Evolutionary conservation across 1,140 invertebrate species (phyloP).

Genomic region (Tetramorium alpestre): DNA sequence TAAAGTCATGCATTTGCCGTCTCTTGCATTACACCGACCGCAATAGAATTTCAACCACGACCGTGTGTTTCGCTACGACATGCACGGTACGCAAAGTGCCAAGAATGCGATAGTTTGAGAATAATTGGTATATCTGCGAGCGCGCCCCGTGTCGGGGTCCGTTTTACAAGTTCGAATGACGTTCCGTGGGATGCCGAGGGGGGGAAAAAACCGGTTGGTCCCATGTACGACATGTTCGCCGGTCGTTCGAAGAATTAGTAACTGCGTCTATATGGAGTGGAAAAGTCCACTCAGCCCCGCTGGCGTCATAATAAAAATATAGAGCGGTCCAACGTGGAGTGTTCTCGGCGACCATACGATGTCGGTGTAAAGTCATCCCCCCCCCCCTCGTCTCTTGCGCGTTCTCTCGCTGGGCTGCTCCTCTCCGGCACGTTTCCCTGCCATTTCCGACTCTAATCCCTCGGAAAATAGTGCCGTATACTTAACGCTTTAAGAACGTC

Average conservation of each 20-base stretch:
- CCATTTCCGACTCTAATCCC: conserved; percentile 72
- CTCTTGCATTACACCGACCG: background rate
- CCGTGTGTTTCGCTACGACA: background rate
- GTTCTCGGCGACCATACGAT: background rate
- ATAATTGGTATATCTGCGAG: conserved; percentile 23
- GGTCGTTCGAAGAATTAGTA: conserved; percentile 62
- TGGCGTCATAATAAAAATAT: conserved; percentile 69
- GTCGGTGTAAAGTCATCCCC: conserved; percentile 48
- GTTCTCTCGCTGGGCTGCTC: background rate
- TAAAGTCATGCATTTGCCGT: conserved; percentile 6
- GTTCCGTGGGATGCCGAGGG: no score
- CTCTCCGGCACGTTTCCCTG: conserved; percentile 26
- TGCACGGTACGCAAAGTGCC: background rate
- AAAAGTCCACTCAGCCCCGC: conserved; percentile 48
- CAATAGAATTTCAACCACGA: conserved; percentile 34
- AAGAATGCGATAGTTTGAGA: conserved; percentile 34
- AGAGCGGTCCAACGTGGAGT: conserved; percentile 49
- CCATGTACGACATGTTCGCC: conserved; percentile 13
- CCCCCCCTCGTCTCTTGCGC: conserved; percentile 12
- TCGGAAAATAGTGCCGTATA: conserved; percentile 70
- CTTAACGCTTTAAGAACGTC: conserved; percentile 73
- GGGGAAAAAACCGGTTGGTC: background rate
- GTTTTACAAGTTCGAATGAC: background rate
- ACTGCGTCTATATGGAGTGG: background rate
- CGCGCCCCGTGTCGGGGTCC: no score